Evolutionary conservation across 2,113 vertebrate genomes (phyloP).

Genomic region (Podiceps cristatus): DNA sequence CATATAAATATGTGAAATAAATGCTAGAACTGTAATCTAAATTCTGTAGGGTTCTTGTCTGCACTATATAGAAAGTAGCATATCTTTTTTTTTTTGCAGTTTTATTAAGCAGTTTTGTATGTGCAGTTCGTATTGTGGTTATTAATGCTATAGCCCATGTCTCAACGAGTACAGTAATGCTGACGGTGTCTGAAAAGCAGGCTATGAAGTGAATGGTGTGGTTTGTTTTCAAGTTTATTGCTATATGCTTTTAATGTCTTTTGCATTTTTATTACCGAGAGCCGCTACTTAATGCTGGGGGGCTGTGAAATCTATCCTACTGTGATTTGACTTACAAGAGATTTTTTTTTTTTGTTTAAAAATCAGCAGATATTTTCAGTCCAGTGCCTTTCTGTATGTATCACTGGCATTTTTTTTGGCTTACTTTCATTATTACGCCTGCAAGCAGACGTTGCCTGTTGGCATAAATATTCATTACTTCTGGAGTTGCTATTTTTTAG

Average conservation of each 20-base stretch:
- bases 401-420: neutral
- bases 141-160: neutral
- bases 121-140: neutral
- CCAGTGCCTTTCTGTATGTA: neutral
- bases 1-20: neutral
- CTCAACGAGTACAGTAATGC: neutral
- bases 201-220: neutral
- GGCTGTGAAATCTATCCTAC: neutral
- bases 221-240: conserved; percentile 17
- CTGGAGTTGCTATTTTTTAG: neutral
- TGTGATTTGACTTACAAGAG: neutral
- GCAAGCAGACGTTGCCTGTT: neutral
- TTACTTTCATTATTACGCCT: neutral
- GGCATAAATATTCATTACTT: neutral
- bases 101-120: neutral
- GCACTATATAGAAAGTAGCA: neutral
- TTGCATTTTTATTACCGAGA: neutral
- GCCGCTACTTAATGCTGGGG: neutral
- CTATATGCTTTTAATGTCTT: neutral
- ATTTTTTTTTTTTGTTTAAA: neutral
- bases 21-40: neutral
- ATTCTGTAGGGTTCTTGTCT: neutral
- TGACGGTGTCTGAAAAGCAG: neutral
- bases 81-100: neutral
- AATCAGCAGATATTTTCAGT: neutral